phyloP scores from a whole-genome alignment of 1,140 invertebrate species.

The Centruroides vittatus region DNA sequence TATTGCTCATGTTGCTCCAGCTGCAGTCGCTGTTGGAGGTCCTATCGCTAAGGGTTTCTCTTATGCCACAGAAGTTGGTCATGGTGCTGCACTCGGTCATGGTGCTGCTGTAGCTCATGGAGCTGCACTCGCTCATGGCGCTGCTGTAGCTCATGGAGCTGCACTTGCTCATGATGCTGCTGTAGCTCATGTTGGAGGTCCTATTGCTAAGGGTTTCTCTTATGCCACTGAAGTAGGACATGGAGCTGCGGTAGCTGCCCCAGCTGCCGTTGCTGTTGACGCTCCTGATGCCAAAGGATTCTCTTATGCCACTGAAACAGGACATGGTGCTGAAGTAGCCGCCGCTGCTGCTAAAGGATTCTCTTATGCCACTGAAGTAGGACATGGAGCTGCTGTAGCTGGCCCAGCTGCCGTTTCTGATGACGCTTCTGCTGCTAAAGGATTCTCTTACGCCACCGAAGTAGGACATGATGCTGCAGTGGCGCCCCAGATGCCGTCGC shows the following conservation, averaged over 20 bases:
- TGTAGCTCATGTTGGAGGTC: no score
- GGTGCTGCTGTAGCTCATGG: neutral
- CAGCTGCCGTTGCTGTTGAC: neutral
- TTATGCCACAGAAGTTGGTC: neutral
- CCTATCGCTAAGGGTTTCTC: no score
- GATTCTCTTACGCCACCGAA: neutral
- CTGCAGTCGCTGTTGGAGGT: no score
- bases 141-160: no score
- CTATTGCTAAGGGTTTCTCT: neutral
- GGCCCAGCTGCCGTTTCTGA: neutral
- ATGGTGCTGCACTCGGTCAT: no score
- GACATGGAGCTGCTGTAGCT: neutral
- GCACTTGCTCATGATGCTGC: no score
- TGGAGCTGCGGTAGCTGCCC: no score
- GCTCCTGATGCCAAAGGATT: constrained; percentile 1
- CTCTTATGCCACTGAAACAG: constrained; percentile 4
- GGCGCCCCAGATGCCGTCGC: neutral
- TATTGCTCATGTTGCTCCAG: no score
- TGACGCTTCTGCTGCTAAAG: neutral
- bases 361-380: constrained; percentile 3
- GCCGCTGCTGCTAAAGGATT: neutral
- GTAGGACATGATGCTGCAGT: neutral
- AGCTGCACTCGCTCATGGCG: no score
- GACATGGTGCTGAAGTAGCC: neutral
- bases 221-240: neutral